These are phyloP conservation scores for Perccottus glenii DNA, from an alignment of 2,113 vertebrate genomes.

Conservation along the genomic window DNA sequence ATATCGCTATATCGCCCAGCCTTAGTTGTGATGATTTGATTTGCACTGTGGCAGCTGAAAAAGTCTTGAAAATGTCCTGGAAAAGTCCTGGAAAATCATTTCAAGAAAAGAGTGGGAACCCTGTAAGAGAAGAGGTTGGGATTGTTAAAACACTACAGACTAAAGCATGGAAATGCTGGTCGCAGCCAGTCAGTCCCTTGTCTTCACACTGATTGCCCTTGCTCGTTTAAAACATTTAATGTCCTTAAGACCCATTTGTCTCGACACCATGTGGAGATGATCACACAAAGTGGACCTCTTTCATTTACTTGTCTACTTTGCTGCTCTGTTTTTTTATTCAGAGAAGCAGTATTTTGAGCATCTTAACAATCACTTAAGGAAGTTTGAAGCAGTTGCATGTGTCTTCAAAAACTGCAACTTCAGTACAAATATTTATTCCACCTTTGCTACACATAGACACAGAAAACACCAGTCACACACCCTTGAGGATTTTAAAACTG, in stretches of 20 bases:
- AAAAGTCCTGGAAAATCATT: no score
- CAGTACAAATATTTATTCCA: conserved; percentile 36
- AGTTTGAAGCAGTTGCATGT: conserved; percentile 16
- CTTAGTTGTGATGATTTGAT: no score
- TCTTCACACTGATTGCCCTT: conserved; percentile 4
- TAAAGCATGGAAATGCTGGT: conserved; percentile 8
- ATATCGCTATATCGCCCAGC: no score
- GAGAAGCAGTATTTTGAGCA: conserved; percentile 46
- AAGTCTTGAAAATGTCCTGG: no score
- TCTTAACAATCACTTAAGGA: conserved; percentile 35
- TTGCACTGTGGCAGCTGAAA: no score
- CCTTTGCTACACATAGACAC: neutral
- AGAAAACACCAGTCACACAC: neutral
- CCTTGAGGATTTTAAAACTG: no score
- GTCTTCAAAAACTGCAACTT: conserved; percentile 38
- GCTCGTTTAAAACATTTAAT: conserved; percentile 11
- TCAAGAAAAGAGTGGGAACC: no score
- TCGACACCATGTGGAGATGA: no score
- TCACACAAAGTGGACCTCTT: no score
- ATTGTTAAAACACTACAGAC: no score
- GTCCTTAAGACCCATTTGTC: neutral
- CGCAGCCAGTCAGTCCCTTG: neutral
- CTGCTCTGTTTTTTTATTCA: neutral
- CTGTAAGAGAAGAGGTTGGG: no score
- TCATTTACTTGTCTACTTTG: no score